These are phyloP conservation scores for Cervus canadensis DNA, from an alignment of 2,113 vertebrate genomes.

Conservation along the genomic window DNA sequence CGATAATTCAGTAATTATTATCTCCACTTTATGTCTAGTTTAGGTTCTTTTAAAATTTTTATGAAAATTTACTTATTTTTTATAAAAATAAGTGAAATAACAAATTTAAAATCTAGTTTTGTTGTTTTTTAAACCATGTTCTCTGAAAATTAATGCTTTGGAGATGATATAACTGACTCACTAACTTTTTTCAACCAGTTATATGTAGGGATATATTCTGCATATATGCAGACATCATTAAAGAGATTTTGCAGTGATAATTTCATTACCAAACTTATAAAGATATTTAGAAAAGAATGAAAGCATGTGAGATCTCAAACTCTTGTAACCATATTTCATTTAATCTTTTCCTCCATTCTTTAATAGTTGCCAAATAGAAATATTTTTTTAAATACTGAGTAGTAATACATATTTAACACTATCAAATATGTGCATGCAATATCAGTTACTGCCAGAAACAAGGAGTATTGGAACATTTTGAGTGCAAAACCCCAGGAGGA, in stretches of 20 bases:
- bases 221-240: background rate
- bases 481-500: background rate
- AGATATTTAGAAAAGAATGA: background rate
- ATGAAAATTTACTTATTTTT: background rate
- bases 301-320: background rate
- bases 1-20: background rate
- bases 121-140: background rate
- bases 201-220: background rate
- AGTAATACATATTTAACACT: background rate
- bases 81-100: background rate
- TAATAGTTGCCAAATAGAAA: background rate
- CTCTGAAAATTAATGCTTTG: background rate
- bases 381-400: background rate
- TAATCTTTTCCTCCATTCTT: background rate
- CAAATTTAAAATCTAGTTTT: background rate
- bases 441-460: background rate
- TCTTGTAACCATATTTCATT: background rate
- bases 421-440: background rate
- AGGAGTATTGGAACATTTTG: background rate
- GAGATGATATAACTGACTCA: background rate
- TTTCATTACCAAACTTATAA: background rate
- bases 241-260: background rate
- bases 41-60: background rate
- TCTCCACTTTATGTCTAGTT: background rate
- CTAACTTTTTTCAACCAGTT: background rate